phyloP scores from a whole-genome alignment of 1,140 invertebrate species.

The Saccostrea echinata region DNA sequence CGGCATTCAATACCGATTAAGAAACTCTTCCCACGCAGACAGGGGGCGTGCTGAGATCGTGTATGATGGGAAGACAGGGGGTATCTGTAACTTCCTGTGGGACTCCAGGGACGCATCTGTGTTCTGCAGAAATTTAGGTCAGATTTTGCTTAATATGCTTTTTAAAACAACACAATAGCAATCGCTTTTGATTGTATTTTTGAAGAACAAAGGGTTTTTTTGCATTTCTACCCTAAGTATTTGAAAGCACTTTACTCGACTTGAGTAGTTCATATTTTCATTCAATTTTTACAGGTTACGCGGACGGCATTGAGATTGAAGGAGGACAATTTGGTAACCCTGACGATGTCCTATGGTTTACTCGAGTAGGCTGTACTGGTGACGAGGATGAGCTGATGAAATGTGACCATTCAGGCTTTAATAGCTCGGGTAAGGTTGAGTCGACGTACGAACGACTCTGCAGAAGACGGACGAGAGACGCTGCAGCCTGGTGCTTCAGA shows the following conservation, averaged over 20 bases:
- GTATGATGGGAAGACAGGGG: constrained; percentile 85
- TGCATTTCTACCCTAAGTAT: too few species aligned
- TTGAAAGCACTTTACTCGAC: too few species aligned
- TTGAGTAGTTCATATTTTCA: too few species aligned
- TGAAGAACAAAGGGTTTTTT: too few species aligned
- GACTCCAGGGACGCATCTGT: constrained; percentile 84
- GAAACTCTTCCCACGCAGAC: constrained; percentile 50
- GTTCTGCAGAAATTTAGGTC: constrained; percentile 64
- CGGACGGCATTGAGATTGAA: constrained; percentile 56
- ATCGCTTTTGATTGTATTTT: too few species aligned
- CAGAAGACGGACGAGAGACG: constrained; percentile 50
- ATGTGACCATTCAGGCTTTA: constrained; percentile 64
- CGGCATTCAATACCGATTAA: constrained; percentile 59
- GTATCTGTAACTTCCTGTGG: constrained; percentile 88
- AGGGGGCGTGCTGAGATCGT: constrained; percentile 87
- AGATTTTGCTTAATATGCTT: not conserved
- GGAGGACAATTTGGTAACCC: constrained; percentile 52
- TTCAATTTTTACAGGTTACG: constrained; percentile 48
- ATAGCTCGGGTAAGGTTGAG: constrained; percentile 44
- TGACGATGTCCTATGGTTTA: constrained; percentile 55
- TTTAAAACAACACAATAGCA: too few species aligned
- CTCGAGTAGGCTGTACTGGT: constrained; percentile 57
- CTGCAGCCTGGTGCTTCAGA: constrained; percentile 63
- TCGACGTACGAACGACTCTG: constrained; percentile 57
- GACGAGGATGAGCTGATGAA: constrained; percentile 58